Evolutionary conservation across 2,113 vertebrate genomes (phyloP).

Genomic region (Gobius niger): DNA sequence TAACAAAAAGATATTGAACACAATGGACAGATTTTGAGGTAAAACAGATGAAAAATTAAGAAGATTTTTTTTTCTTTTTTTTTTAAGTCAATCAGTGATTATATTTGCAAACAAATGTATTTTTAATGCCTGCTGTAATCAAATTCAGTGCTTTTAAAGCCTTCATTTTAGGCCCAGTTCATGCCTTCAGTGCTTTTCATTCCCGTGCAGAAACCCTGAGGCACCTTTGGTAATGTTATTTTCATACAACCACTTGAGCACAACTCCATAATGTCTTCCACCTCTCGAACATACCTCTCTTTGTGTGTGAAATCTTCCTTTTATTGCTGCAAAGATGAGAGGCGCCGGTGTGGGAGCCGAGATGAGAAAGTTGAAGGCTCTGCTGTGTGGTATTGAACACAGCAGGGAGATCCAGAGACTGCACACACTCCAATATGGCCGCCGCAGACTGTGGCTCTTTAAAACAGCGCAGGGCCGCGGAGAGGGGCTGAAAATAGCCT

Average conservation of each 20-base stretch:
- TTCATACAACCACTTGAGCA: neutral
- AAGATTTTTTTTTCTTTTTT: too few species aligned
- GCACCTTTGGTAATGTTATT: too few species aligned
- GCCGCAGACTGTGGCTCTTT: conserved; percentile 67
- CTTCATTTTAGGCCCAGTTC: too few species aligned
- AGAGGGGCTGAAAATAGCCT: conserved; percentile 75
- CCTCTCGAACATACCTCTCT: neutral
- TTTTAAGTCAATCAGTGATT: too few species aligned
- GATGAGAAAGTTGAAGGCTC: neutral
- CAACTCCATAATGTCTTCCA: neutral
- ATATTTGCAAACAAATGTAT: too few species aligned
- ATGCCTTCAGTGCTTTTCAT: too few species aligned
- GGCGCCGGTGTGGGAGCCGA: neutral
- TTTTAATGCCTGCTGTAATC: too few species aligned
- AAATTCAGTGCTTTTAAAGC: too few species aligned
- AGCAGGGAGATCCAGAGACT: conserved; percentile 1
- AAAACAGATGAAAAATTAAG: too few species aligned
- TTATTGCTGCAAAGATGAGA: conserved; percentile 17
- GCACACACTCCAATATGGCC: conserved; percentile 16
- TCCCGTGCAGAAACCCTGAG: too few species aligned
- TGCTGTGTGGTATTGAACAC: conserved; percentile 1
- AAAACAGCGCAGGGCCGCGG: conserved; percentile 73
- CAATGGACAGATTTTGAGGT: too few species aligned
- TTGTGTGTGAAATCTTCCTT: neutral
- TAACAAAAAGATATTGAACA: too few species aligned